phyloP scores from a whole-genome alignment of 2,113 vertebrate species.

The Notothenia coriiceps region DNA sequence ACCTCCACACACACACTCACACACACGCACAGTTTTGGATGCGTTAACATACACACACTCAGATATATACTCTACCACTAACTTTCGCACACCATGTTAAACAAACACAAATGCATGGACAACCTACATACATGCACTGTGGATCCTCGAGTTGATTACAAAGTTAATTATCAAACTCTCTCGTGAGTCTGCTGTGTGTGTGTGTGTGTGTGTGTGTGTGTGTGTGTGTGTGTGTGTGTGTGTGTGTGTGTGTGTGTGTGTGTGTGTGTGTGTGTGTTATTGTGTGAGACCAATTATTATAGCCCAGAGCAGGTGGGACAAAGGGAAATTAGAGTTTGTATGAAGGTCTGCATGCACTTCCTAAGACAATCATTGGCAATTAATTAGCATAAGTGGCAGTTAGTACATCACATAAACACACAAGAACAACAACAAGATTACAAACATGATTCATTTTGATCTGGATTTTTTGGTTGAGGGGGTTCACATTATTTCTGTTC shows the following conservation, averaged over 20 bases:
- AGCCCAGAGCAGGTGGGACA: slow-evolving; percentile 29
- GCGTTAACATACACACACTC: background rate
- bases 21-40: slow-evolving; percentile 1
- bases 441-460: background rate
- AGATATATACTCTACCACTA: background rate
- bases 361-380: slow-evolving; percentile 53
- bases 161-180: slow-evolving; percentile 65
- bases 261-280: background rate
- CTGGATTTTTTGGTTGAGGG: background rate
- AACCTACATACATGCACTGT: slow-evolving; percentile 10
- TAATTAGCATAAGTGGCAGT: slow-evolving; percentile 49
- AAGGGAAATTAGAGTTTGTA: slow-evolving; percentile 42
- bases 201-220: background rate
- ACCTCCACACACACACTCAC: slow-evolving; percentile 60
- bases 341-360: slow-evolving; percentile 49
- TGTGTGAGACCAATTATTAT: slow-evolving; percentile 41
- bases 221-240: background rate
- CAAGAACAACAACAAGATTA: too few species aligned
- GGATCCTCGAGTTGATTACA: slow-evolving; percentile 36
- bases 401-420: slow-evolving; percentile 16
- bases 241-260: background rate
- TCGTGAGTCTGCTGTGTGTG: slow-evolving; percentile 23
- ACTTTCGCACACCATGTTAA: slow-evolving; percentile 17
- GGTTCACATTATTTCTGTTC: background rate
- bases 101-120: background rate